Evolutionary conservation across 1,140 invertebrate species (phyloP), one percentile per base, ranked within the genome.

Genomic region (Drosophila suzukii): DNA sequence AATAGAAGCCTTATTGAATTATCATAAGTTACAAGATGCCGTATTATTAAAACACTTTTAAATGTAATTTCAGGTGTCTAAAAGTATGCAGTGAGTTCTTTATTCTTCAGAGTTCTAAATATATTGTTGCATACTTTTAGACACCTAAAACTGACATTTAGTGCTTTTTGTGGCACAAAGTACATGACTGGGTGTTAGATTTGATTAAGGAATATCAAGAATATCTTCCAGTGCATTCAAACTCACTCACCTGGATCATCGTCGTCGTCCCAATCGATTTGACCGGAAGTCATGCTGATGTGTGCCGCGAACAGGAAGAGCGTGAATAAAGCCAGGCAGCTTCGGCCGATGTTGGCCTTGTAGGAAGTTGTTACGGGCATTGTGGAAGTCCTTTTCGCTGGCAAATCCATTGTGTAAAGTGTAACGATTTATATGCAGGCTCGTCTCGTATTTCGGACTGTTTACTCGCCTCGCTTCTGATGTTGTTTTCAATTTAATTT

Each of bases 231-330:
- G 36, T 61, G 20, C 41, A 17, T 43, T 73, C 32, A 15, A 39
- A 65, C 17, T 81, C 74, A 92, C 91, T 91, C 77, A 92, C 91
- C 91, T 92, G 91, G 91, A 92, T 92, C 91, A 78, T 92, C 91
- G 58, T 92, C 91, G 62, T 92, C 91, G 66, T 92, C 91, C 91
- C 91, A 92, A 81, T 92, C 91, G 63, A 92, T 92, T 90, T 92
- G 91, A 68, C 90, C 91, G 74, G 90, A 90, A 80, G 85, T 78
- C 46, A 78, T 79, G 70, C 68, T 85, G 75, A 91, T 81, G 74
- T 88, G 81, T 27, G 83, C 72, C 67, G 81, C 78, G 49, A 91
- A 70, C 54, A 85, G 59, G 55, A 91, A 72, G 62, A 91, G 57
- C 56, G 90, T 70, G 63, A 84, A 76, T 70, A 91, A 66, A 53